A percentile compares a stretch with the other conserved stretches of the same genome.
These are phyloP conservation scores for Cantharis rustica DNA, from an alignment of 2,888 invertebrate species.

Conservation along the genomic window DNA sequence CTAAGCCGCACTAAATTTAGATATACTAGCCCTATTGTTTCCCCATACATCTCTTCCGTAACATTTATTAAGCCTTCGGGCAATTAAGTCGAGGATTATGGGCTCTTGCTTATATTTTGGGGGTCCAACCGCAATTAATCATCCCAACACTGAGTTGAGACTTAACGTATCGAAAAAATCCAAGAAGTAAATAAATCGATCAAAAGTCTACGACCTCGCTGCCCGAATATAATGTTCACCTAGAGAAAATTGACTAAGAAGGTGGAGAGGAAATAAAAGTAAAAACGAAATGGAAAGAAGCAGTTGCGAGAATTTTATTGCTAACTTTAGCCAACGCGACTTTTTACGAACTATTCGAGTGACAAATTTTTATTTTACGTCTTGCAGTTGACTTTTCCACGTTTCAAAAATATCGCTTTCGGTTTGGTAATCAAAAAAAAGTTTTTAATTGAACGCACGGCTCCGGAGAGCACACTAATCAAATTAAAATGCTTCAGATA, in stretches of 20 bases:
- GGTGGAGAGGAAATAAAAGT: slow-evolving; percentile 17
- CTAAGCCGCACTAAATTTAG: slow-evolving; percentile 4
- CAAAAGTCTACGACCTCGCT: slow-evolving; percentile 9
- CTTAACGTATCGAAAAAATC: neutral
- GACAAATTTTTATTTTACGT: neutral
- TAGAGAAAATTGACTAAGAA: slow-evolving; percentile 12
- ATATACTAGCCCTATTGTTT: slow-evolving; percentile 1
- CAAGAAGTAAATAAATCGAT: neutral
- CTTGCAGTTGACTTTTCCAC: neutral
- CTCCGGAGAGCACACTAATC: neutral
- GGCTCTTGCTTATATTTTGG: slow-evolving; percentile 12
- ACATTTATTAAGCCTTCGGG: slow-evolving; percentile 20
- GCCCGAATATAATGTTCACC: slow-evolving; percentile 20
- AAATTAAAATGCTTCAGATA: neutral
- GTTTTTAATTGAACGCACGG: neutral
- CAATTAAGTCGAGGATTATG: slow-evolving; percentile 20
- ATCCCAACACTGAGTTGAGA: neutral
- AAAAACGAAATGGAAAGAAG: slow-evolving; percentile 20
- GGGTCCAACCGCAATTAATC: neutral
- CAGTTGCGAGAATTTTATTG: slow-evolving; percentile 21
- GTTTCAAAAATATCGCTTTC: neutral
- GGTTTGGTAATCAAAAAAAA: neutral
- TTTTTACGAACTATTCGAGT: neutral
- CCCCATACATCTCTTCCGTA: slow-evolving; percentile 15
- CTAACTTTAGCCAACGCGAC: slow-evolving; percentile 5